These are phyloP conservation scores for Carcinoscorpius rotundicauda DNA, from an alignment of 1,140 invertebrate genomes.

Conservation along the genomic window DNA sequence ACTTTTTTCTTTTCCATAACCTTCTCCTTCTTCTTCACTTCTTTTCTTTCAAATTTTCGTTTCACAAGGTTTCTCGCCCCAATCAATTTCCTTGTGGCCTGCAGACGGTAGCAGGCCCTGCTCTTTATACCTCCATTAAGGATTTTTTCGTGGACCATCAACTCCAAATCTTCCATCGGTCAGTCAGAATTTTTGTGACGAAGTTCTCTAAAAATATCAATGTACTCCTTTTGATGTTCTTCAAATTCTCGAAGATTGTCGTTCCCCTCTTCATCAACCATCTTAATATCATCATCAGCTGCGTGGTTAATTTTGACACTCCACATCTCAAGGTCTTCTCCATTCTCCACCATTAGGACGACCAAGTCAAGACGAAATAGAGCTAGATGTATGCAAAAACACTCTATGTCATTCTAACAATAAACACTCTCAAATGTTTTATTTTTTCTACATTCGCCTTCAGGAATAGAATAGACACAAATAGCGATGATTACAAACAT, in stretches of 20 bases:
- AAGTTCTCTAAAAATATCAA: constrained; percentile 74
- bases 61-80: constrained; percentile 86
- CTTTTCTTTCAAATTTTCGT: constrained; percentile 55
- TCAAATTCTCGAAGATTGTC: constrained; percentile 76
- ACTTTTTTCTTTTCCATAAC: too few species aligned
- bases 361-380: constrained; percentile 82
- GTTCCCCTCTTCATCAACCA: constrained; percentile 48
- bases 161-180: constrained; percentile 72
- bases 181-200: constrained; percentile 74
- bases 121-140: constrained; percentile 87
- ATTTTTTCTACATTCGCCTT: constrained; percentile 41
- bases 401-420: constrained; percentile 96
- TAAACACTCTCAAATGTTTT: constrained; percentile 92
- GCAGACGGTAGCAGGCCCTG: constrained; percentile 92
- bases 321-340: constrained; percentile 57
- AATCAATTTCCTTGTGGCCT: constrained; percentile 86
- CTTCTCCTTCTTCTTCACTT: constrained; percentile 42
- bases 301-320: constrained; percentile 29
- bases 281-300: constrained; percentile 24
- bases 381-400: constrained; percentile 98
- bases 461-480: constrained; percentile 56
- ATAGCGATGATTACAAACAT: constrained; percentile 94
- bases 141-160: constrained; percentile 90
- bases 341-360: constrained; percentile 71
- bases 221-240: constrained; percentile 86